A percentile compares a stretch with the other conserved stretches of the same genome.
Evolutionary conservation across 2,888 invertebrate species (phyloP).

Genomic region (Agonopterix arenella): DNA sequence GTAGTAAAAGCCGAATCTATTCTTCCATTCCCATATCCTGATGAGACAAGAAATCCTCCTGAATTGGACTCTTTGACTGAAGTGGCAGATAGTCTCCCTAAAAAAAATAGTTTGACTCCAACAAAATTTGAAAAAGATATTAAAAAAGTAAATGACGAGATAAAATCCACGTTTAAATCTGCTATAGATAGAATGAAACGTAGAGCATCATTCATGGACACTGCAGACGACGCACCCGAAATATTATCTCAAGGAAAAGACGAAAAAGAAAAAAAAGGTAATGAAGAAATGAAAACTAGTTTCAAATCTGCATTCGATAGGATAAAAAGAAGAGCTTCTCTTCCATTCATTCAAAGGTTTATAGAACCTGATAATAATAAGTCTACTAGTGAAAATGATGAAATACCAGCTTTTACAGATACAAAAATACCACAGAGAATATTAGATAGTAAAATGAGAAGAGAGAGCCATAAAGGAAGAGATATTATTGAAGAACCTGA

Average conservation of each 20-base stretch:
- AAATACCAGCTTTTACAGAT: no score
- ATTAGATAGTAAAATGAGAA: no score
- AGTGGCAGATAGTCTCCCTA: background rate
- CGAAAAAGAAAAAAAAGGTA: background rate
- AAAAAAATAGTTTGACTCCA: slow-evolving; percentile 22
- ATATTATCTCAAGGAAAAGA: no score
- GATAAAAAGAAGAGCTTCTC: background rate
- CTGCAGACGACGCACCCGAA: no score
- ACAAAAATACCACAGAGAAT: no score
- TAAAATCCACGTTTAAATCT: slow-evolving; percentile 54
- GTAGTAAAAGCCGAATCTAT: slow-evolving; percentile 49
- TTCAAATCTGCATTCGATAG: background rate
- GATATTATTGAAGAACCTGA: background rate
- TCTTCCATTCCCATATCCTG: slow-evolving; percentile 48
- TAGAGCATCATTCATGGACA: no score
- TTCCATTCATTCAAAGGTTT: background rate
- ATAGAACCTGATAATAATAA: no score
- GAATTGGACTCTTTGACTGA: slow-evolving; percentile 20
- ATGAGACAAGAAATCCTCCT: slow-evolving; percentile 29
- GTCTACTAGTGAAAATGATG: no score
- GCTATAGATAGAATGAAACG: slow-evolving; percentile 52
- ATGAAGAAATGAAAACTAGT: background rate
- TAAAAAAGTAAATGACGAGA: slow-evolving; percentile 52
- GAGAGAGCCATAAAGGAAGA: no score
- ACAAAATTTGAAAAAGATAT: slow-evolving; percentile 40